Conservation (phyloP, 2,888 invertebrate species). For the Willowsia nigromaculata region DNA sequence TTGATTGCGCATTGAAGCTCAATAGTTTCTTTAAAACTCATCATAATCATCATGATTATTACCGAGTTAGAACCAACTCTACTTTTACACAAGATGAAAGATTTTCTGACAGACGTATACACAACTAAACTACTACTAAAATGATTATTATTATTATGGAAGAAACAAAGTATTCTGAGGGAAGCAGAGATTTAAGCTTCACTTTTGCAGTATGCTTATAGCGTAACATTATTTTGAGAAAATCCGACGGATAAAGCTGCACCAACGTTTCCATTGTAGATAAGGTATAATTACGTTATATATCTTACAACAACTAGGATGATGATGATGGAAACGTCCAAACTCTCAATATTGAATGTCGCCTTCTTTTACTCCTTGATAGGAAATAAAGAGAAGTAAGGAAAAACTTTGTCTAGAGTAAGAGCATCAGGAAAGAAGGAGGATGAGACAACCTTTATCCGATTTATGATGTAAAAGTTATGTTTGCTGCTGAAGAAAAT, state of each 20-base stretch:
- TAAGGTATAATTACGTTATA: constrained; percentile 1
- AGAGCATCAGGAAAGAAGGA: background rate
- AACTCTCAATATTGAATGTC: background rate
- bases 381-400: background rate
- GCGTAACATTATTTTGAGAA: background rate
- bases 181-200: background rate
- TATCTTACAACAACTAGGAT: background rate
- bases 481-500: background rate
- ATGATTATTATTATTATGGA: background rate
- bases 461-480: constrained; percentile 35
- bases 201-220: no score
- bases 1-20: background rate
- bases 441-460: constrained; percentile 35
- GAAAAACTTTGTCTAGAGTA: background rate
- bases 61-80: background rate
- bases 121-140: background rate
- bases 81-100: background rate
- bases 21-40: background rate
- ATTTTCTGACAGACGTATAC: background rate
- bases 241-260: background rate
- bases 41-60: background rate
- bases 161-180: background rate
- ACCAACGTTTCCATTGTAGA: background rate
- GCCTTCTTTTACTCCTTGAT: background rate
- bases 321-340: background rate